Conservation (phyloP, 2,888 invertebrate genomes). For the Cepaea hortensis region DNA sequence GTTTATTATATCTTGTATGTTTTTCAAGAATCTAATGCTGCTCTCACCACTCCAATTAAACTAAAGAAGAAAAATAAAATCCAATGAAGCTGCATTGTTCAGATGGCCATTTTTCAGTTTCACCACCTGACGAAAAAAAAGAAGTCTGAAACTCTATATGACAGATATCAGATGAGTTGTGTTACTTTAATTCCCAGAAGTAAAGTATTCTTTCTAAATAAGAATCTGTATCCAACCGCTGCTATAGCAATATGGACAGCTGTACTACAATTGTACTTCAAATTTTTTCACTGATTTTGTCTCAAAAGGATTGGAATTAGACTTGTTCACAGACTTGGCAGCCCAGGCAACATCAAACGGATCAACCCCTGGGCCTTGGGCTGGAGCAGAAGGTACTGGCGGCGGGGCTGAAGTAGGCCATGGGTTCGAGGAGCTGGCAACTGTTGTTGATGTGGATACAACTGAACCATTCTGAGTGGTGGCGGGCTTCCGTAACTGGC, state of each 20-base stretch:
- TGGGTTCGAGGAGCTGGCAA: slow-evolving; percentile 47
- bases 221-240: background rate
- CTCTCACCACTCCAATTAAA: background rate
- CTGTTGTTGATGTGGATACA: slow-evolving; percentile 9
- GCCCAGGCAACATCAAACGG: slow-evolving; percentile 94
- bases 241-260: background rate
- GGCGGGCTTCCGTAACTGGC: slow-evolving; percentile 18
- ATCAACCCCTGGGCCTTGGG: slow-evolving; percentile 77
- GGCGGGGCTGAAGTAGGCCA: slow-evolving; percentile 52
- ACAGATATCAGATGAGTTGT: background rate
- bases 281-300: slow-evolving; percentile 59
- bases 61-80: background rate
- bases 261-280: slow-evolving; percentile 57
- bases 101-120: background rate
- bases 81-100: background rate
- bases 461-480: slow-evolving; percentile 34
- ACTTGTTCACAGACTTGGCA: slow-evolving; percentile 79
- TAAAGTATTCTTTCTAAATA: background rate
- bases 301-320: slow-evolving; percentile 51
- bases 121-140: background rate
- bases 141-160: background rate
- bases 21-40: no score
- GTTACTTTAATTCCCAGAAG: background rate
- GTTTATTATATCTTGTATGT: no score
- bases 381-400: slow-evolving; percentile 51